Percentiles rank a stretch among this genome's conserved stretches.
Evolutionary conservation across 2,113 vertebrate genomes (phyloP).

Genomic region (Piaya cayana): DNA sequence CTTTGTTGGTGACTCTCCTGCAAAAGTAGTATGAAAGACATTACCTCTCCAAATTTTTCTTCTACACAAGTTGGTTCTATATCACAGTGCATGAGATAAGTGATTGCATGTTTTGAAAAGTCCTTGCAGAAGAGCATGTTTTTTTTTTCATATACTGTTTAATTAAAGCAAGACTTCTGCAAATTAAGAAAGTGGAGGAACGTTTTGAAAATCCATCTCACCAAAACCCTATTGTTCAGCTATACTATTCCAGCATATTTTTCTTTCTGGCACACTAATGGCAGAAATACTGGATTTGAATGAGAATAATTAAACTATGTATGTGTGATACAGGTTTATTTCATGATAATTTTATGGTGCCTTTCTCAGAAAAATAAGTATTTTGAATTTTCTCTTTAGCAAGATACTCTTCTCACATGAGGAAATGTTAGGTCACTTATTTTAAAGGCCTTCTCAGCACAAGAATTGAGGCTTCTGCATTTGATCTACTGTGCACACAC

Average conservation of each 20-base stretch:
- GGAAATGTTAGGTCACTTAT: not conserved
- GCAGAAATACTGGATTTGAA: not conserved
- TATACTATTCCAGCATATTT: not conserved
- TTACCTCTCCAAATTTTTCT: not conserved
- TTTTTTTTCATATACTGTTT: not conserved
- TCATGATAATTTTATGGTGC: not conserved
- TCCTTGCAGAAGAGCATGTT: not conserved
- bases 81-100: not conserved
- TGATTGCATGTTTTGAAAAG: not conserved
- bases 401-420: not conserved
- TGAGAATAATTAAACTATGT: not conserved
- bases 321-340: not conserved
- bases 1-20: not conserved
- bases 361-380: not conserved
- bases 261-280: not conserved
- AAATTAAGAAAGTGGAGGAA: not conserved
- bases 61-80: not conserved
- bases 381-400: not conserved
- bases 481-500: not conserved
- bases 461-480: not conserved
- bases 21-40: not conserved
- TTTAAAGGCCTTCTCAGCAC: not conserved
- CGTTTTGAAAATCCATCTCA: not conserved
- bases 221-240: not conserved
- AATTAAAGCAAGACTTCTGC: conserved; percentile 7